Evolutionary conservation across 2,113 vertebrate species (phyloP), one percentile per base, ranked within the genome.

Genomic region (Bufo gargarizans): DNA sequence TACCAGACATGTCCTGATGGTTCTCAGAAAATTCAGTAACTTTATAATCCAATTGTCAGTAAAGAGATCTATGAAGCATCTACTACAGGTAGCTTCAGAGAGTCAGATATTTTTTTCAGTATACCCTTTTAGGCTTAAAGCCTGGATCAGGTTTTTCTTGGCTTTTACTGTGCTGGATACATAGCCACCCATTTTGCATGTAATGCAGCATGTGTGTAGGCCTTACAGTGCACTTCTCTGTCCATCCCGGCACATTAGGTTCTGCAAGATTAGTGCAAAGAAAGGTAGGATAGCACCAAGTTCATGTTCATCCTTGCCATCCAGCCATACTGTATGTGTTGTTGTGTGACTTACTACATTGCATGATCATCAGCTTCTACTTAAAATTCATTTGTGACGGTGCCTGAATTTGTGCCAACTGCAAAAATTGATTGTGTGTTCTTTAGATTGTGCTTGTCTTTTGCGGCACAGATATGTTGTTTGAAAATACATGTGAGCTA

Each of bases 131-230:
- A 71, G 58, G 14, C 78, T n/a, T 87, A 72, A 87, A 80, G 53
- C 65, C 67, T 56, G 67, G 49, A 71, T 80, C 77, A 3, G 83
- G 58, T 77, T 77, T 90, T 89, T 91, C 90, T 91, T 91, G 91
- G 85, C 82, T 92, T 90, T 91, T 88, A 86, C 90, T 91, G 19
- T 77, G 85, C 22, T 91, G 55, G 79, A 45, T 81, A 80, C 86
- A 89, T 88, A 86, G 92, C 63, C 89, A 90, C 84, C 61, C 50
- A 16, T 88, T 53, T 91, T 93, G 92, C 92, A 92, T 93, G 91
- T 90, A 87, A 86, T 88, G 88, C 89, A 85, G 61, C 89, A 88
- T 90, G 90, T 91, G 83, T 85, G 83, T 89, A 90, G 76, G 89
- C 8, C 58, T 89, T 63, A 88, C 86, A 59, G 87, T 65, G 33